Evolutionary conservation across 53 echinoderm and acorn worm genomes (phyloP).

Genomic region (Apostichopus leukothele): DNA sequence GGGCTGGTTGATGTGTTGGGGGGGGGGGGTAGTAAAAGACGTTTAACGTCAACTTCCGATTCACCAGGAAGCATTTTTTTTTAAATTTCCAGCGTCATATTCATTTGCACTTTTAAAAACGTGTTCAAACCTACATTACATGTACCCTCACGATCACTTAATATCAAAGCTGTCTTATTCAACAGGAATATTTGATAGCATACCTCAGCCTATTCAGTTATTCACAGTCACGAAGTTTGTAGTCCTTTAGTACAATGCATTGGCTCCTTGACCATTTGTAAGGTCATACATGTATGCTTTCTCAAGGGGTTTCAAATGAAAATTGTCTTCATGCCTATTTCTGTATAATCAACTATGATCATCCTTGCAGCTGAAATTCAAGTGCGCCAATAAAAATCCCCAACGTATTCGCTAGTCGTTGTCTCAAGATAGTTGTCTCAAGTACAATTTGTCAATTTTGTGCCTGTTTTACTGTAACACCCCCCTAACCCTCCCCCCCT

Average conservation of each 20-base stretch:
- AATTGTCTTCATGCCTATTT: not conserved
- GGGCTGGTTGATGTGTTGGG: no score
- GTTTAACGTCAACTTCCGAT: no score
- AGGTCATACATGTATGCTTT: not conserved
- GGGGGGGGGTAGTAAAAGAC: no score
- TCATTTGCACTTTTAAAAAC: not conserved
- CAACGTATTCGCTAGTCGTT: no score
- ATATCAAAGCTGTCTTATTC: not conserved
- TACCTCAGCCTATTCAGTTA: not conserved
- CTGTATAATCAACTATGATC: not conserved
- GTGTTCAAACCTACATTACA: not conserved
- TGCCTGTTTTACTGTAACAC: no score
- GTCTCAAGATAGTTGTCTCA: no score
- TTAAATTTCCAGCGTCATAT: not conserved
- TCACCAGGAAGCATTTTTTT: no score
- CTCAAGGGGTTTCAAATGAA: not conserved
- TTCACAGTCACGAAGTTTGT: not conserved
- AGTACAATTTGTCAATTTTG: no score
- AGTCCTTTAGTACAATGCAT: not conserved
- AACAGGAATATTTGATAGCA: not conserved
- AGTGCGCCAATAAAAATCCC: not conserved
- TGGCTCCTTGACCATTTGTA: not conserved
- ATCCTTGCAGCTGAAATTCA: not conserved
- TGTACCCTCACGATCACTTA: not conserved
- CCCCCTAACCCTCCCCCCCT: no score